phyloP scores from a whole-genome alignment of 2,888 invertebrate species.

The Megaustenia siamemsis region DNA sequence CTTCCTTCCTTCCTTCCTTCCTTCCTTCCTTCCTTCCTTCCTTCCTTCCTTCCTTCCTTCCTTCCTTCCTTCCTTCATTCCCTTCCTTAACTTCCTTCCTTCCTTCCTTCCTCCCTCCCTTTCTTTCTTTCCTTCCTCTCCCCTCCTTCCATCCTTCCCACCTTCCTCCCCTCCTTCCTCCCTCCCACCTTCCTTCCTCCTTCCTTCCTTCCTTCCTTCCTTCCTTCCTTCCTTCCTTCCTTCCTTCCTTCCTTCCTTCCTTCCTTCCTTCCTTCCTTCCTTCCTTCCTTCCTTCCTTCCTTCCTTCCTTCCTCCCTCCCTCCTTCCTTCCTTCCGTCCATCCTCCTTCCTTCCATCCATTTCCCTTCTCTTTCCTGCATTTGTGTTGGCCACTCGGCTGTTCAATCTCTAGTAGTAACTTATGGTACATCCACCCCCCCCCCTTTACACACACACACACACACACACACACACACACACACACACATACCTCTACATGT shows the following conservation, averaged over 20 bases:
- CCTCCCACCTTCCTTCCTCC: background rate
- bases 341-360: too few species aligned
- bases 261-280: constrained; percentile 10
- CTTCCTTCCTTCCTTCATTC: background rate
- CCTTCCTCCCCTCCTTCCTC: constrained; percentile 24
- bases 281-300: background rate
- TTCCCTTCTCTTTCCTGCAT: too few species aligned
- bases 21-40: too few species aligned
- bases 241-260: background rate
- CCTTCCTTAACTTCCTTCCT: background rate
- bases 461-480: too few species aligned
- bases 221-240: background rate
- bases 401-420: too few species aligned
- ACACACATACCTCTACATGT: too few species aligned
- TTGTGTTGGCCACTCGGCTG: too few species aligned
- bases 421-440: too few species aligned
- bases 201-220: background rate
- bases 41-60: background rate
- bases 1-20: background rate
- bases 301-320: constrained; percentile 4
- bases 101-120: too few species aligned
- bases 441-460: too few species aligned
- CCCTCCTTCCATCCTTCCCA: background rate
- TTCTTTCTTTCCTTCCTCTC: background rate
- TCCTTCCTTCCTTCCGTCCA: background rate